Evolutionary conservation across 2,113 vertebrate species (phyloP), one percentile per base, ranked within the genome.

Genomic region (Ctenodactylus gundi): DNA sequence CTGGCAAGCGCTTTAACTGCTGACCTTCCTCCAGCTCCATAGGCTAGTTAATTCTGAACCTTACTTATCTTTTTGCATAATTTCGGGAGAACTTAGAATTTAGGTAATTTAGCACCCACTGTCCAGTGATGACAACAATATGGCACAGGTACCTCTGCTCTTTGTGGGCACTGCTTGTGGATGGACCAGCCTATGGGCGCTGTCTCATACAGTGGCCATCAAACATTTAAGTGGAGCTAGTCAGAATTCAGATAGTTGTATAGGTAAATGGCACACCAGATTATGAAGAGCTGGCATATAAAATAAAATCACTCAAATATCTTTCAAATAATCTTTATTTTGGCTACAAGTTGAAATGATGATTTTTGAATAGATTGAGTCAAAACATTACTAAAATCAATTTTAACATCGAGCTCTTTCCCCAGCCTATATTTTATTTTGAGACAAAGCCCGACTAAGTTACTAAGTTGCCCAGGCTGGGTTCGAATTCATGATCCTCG

Each of bases 301-400:
- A 39, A 53, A 65, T 83, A 46, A 72, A 60, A 27, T 9, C 6
- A 1, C 27, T 29, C 3, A 82, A 87, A 34, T 23, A 46, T 62
- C 29, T 53, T n/a, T 39, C 31, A 58, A 75, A 34, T 53, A 36
- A 58, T 81, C 90, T 95, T 77, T 51, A 60, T 85, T 77, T 85
- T 49, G 62, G n/a, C 86, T 70, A 36, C 12, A 55, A 53, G 41
- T 53, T 93, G n/a, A 86, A 75, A 75, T 67, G 58, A 90, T 62
- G 41, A n/a, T n/a, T 78, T 92, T 87, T 86, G 23, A 12, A 62
- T 57, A 57, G 64, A 55, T 41, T 88, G 31, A 23, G 36, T 65
- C 90, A 94, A 72, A 23, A 58, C 80, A 27, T n/a, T 44, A 31
- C 68, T 81, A 90, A 90, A 72, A 67, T 95, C 81, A 87, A 78